Conservation (phyloP, 1,140 invertebrate species). For the Camponotus vicinus region DNA sequence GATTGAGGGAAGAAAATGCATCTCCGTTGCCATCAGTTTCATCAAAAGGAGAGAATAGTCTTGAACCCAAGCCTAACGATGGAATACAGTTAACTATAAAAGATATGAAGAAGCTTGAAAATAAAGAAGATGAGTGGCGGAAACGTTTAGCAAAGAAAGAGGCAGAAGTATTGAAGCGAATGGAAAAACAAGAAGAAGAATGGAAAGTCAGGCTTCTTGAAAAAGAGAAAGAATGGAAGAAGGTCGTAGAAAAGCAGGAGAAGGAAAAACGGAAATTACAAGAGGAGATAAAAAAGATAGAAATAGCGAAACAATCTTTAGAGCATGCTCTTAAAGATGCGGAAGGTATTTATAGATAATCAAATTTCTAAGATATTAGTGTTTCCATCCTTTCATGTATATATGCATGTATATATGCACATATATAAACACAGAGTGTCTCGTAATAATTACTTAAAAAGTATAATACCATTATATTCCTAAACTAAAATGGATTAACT, state of each 20-base stretch:
- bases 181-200: slow-evolving; percentile 87
- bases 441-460: no score
- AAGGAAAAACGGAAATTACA: slow-evolving; percentile 87
- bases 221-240: slow-evolving; percentile 90
- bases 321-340: slow-evolving; percentile 88
- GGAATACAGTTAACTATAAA: slow-evolving; percentile 82
- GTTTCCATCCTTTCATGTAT: background rate
- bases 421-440: background rate
- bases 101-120: slow-evolving; percentile 85
- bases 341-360: slow-evolving; percentile 85
- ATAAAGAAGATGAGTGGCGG: slow-evolving; percentile 87
- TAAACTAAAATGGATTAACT: no score
- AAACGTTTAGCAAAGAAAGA: slow-evolving; percentile 87
- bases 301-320: slow-evolving; percentile 88
- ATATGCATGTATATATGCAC: background rate
- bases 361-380: slow-evolving; percentile 37
- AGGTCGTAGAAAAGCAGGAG: slow-evolving; percentile 87
- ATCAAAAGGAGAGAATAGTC: slow-evolving; percentile 79
- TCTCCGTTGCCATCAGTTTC: slow-evolving; percentile 76
- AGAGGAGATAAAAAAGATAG: slow-evolving; percentile 88
- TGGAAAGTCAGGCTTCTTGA: slow-evolving; percentile 85
- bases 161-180: slow-evolving; percentile 86
- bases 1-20: slow-evolving; percentile 78
- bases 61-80: slow-evolving; percentile 81
- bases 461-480: no score